Conservation (phyloP, 2,113 vertebrate species). For the Rhea pennata region DNA sequence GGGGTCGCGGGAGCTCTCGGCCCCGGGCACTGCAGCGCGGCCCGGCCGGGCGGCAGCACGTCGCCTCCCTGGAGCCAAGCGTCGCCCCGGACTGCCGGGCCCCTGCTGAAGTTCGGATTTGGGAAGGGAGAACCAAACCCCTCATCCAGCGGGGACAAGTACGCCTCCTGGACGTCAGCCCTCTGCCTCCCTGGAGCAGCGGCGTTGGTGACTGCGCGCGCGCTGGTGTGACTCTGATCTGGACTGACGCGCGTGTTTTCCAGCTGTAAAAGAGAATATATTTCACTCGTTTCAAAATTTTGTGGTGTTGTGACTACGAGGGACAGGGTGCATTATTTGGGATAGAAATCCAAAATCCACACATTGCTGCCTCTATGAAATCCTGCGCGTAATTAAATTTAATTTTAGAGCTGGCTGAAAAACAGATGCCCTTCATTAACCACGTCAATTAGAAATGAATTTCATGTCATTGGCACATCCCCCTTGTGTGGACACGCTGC, state of each 20-base stretch:
- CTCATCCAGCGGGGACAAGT: not conserved
- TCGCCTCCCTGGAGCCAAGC: accelerated
- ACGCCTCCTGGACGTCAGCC: not conserved
- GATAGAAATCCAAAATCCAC: not conserved
- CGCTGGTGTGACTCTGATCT: not conserved
- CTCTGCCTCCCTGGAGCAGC: not conserved
- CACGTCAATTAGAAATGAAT: not conserved
- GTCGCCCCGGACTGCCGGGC: not conserved
- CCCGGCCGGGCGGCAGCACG: not conserved
- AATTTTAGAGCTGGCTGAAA: not conserved
- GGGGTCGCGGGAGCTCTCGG: not conserved
- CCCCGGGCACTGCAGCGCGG: not conserved
- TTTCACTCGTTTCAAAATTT: not conserved
- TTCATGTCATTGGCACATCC: not conserved
- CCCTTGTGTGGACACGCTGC: not conserved
- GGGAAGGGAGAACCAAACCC: not conserved
- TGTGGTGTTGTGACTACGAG: not conserved
- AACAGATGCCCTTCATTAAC: not conserved
- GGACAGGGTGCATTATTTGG: accelerated
- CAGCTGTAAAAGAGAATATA: not conserved
- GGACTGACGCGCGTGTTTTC: not conserved
- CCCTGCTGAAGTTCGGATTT: accelerated
- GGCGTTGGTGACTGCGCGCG: not conserved
- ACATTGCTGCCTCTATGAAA: not conserved
- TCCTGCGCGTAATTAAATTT: not conserved